Evolutionary conservation across 2,888 invertebrate species (phyloP), one percentile per base, ranked within the genome.

Genomic region (Bibio marci): DNA sequence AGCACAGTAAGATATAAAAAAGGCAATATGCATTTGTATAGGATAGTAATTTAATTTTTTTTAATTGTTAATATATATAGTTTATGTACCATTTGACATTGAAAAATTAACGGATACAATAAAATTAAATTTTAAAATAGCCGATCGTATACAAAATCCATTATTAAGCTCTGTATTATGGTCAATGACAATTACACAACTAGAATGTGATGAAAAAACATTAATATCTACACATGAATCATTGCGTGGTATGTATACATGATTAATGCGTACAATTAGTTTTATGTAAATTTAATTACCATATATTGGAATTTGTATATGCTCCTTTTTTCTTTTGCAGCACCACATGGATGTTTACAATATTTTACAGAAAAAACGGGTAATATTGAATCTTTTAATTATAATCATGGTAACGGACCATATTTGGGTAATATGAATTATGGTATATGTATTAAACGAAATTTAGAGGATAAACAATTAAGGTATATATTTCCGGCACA

Each of bases 281-380:
- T n/a, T n/a, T n/a, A n/a, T n/a, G n/a, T n/a, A n/a, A n/a, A n/a
- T n/a, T n/a, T n/a, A n/a, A n/a, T n/a, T n/a, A n/a, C n/a, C n/a
- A n/a, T n/a, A n/a, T n/a, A n/a, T n/a, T n/a, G n/a, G n/a, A n/a
- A n/a, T n/a, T n/a, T n/a, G n/a, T n/a, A n/a, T n/a, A n/a, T n/a
- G n/a, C n/a, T n/a, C n/a, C n/a, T n/a, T n/a, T n/a, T n/a, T n/a
- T n/a, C n/a, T n/a, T 6, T 22, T 22, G 8, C 8, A 22, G 22
- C 79, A 1, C 79, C 79, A 0, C 63, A 66, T 1, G 78, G 77
- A 30, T 77, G 77, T 37, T 62, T 75, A 14, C 79, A 79, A 48
- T 79, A 71, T 58, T 75, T 65, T 51, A 72, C 72, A 0, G 71
- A 71, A 35, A 52, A 65, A 1, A 50, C 58, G 0, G 76, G 75